These are phyloP conservation scores for Acrobasis consociella DNA, from an alignment of 2,888 invertebrate genomes.

Conservation along the genomic window DNA sequence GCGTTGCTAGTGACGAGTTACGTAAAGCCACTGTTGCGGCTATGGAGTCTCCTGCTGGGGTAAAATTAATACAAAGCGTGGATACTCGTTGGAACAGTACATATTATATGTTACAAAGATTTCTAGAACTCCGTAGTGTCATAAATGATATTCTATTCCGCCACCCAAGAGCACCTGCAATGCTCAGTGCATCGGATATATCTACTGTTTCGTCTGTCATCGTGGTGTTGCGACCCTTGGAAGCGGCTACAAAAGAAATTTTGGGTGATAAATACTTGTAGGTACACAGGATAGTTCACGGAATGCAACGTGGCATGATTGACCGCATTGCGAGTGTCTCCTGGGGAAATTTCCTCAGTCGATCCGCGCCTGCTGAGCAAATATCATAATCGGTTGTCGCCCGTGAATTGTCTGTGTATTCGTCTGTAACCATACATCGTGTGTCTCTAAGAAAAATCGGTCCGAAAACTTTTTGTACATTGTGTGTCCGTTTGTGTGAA, in stretches of 20 bases:
- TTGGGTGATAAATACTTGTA: constrained; percentile 49
- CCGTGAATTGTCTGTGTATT: too few relatives aligned
- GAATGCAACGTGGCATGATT: too few relatives aligned
- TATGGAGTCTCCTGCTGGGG: constrained; percentile 26
- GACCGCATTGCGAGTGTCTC: too few relatives aligned
- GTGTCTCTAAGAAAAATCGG: too few relatives aligned
- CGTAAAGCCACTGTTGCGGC: constrained; percentile 31
- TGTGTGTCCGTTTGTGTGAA: too few relatives aligned
- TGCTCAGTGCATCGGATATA: constrained; percentile 43
- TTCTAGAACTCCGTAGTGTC: constrained; percentile 39
- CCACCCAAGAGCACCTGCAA: constrained; percentile 41
- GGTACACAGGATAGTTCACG: too few relatives aligned
- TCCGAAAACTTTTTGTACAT: too few relatives aligned
- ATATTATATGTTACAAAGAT: constrained; percentile 44
- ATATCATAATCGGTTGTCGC: too few relatives aligned
- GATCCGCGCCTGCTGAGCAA: too few relatives aligned
- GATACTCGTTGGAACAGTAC: constrained; percentile 40
- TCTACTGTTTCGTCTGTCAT: constrained; percentile 37
- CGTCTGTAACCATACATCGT: too few relatives aligned
- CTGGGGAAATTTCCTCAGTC: too few relatives aligned
- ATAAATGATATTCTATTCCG: constrained; percentile 41
- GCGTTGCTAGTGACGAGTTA: constrained; percentile 37
- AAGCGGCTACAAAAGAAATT: constrained; percentile 48
- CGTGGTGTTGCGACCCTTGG: constrained; percentile 40
- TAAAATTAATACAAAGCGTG: constrained; percentile 39